These are phyloP conservation scores for Apis cerana DNA, from an alignment of 1,140 invertebrate species.

Conservation along the genomic window DNA sequence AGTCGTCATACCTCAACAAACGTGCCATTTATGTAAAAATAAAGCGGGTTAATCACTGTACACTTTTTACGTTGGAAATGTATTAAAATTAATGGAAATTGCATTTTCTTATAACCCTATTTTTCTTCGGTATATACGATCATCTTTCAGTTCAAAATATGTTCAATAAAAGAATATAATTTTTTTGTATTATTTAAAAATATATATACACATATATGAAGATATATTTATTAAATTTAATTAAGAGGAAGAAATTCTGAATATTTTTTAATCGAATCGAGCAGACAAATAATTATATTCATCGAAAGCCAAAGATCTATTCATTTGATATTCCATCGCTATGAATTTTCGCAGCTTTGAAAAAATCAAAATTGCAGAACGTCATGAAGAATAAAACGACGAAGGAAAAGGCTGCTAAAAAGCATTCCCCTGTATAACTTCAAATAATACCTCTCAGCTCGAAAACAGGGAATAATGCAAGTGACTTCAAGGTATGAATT, in stretches of 20 bases:
- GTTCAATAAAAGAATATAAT: too few species aligned
- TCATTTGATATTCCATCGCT: fast-evolving
- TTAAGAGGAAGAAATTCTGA: too few species aligned
- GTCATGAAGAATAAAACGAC: not conserved
- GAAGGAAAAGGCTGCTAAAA: not conserved
- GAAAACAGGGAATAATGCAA: not conserved
- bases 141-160: too few species aligned
- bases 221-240: too few species aligned
- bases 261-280: too few species aligned
- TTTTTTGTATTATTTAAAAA: too few species aligned
- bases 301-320: not conserved
- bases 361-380: not conserved
- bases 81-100: not conserved
- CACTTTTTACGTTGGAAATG: not conserved
- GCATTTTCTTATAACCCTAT: not conserved
- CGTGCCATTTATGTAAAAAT: constrained; percentile 24
- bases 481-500: not conserved
- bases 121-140: not conserved
- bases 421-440: not conserved
- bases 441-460: not conserved
- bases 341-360: not conserved
- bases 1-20: constrained; percentile 12
- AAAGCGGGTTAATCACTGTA: constrained; percentile 29
- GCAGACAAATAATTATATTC: not conserved
- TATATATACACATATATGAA: too few species aligned